Base-by-base conservation (phyloP, 2,797 vertebrate species). In the Crax fasciolata region DNA sequence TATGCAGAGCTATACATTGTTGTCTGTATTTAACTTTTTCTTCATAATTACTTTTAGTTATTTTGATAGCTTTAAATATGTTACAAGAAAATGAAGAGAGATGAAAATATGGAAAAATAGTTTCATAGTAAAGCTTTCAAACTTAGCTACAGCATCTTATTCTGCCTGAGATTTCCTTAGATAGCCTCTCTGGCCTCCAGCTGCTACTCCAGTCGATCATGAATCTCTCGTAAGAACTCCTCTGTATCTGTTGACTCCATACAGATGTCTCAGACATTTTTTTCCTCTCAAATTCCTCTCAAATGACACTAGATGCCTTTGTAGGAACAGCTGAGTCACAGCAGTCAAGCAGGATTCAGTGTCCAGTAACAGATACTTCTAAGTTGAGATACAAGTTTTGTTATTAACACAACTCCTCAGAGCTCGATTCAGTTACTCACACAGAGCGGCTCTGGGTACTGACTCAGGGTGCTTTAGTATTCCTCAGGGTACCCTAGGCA, bases 141-240 rank as follows among this genome's bases (percentile, higher is more conserved):
- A 1, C 0, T 71, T 62, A 62, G 4, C 38, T 19, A 51, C 0
- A 75, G 8, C 5, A 75, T 0, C 11, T 46, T 70, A 66, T 79
- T 71, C 32, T 28, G 7, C 46, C 63, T 63, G 15, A 78, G 32
- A 41, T 41, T 71, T 87, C 7, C 21, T 82, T 49, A 8, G 44
- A 82, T 87, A 82, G 13, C 3, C 6, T 52, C 1, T 7, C 28
- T 20, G 44, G n/a, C 2, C 12, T 55, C 15, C 4, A 2, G 9
- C 38, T 87, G 6, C 17, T 4, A 13, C 30, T 61, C 13, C 16
- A 55, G 21, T 6, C 75, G 24, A 57, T n/a, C 24, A 30, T 17
- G 18, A 32, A n/a, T 39, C 7, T 91, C 28, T 72, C 23, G 2
- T 19, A 61, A 28, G 23, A 72, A 27, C 9, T 85, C 41, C 67